A percentile compares a stretch with the other conserved stretches of the same genome.
Evolutionary conservation across 2,797 vertebrate genomes (phyloP).

Genomic region (Betta splendens): DNA sequence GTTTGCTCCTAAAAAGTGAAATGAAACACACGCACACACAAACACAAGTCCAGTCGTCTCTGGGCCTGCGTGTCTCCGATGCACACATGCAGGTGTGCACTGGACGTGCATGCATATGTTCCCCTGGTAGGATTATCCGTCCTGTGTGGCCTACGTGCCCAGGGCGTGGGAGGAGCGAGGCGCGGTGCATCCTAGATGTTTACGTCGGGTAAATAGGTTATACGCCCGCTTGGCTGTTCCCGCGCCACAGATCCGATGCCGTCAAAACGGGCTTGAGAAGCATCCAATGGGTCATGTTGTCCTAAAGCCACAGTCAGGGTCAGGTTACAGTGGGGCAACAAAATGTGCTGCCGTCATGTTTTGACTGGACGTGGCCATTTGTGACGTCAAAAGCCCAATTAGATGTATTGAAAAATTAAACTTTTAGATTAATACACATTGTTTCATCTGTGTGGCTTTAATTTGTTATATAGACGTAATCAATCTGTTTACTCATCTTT

Average conservation of each 20-base stretch:
- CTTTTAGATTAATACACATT: too few species aligned
- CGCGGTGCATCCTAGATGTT: constrained; percentile 45
- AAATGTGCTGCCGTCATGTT: too few species aligned
- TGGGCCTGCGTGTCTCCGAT: neutral
- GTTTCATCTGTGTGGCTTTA: too few species aligned
- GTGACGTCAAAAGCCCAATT: too few species aligned
- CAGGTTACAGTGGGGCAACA: constrained; percentile 1
- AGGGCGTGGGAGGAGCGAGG: constrained; percentile 5
- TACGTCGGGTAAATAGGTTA: constrained; percentile 53
- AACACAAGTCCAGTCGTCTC: neutral
- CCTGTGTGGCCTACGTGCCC: constrained; percentile 1
- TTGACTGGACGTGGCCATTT: too few species aligned
- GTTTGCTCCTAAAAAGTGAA: constrained; percentile 1
- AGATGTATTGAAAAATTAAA: too few species aligned
- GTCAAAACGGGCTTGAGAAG: constrained; percentile 43
- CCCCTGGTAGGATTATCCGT: constrained; percentile 38
- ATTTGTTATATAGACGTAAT: too few species aligned
- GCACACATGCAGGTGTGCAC: neutral
- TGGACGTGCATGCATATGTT: neutral
- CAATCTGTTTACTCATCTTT: too few species aligned
- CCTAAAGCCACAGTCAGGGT: neutral
- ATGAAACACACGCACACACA: neutral
- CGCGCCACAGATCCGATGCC: constrained; percentile 26
- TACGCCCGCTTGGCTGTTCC: constrained; percentile 14
- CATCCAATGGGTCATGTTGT: neutral